Conservation (phyloP, 2,113 vertebrate genomes). For the Carettochelys insculpta region DNA sequence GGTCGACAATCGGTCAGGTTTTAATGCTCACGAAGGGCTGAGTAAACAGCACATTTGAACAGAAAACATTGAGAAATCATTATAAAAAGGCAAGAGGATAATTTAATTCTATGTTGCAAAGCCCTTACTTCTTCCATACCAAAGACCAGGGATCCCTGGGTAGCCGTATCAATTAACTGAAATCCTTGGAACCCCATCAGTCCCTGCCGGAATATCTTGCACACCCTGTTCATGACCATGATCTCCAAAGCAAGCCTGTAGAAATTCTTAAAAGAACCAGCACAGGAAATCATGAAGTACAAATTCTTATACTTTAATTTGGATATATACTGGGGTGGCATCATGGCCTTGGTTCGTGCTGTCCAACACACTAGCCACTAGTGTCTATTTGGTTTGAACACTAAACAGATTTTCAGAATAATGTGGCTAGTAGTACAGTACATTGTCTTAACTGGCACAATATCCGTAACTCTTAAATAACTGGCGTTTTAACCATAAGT, state of each 20-base stretch:
- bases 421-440: too few relatives aligned
- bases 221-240: constrained; percentile 54
- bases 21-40: background rate
- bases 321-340: background rate
- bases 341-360: background rate
- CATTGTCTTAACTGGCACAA: too few relatives aligned
- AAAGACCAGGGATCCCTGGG: background rate
- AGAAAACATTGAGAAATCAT: background rate
- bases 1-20: background rate
- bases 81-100: background rate
- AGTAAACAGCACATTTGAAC: background rate
- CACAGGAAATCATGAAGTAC: constrained; percentile 22
- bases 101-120: background rate
- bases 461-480: too few relatives aligned
- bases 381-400: too few relatives aligned
- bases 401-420: too few relatives aligned
- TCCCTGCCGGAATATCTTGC: constrained; percentile 55
- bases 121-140: background rate
- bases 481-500: too few relatives aligned
- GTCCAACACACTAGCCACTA: too few relatives aligned
- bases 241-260: constrained; percentile 27
- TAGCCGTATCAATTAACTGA: constrained; percentile 21
- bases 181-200: constrained; percentile 59
- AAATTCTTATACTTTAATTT: too few relatives aligned
- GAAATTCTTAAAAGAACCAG: constrained; percentile 54